phyloP scores from a whole-genome alignment of 2,113 vertebrate species.

The Polypterus senegalus region DNA sequence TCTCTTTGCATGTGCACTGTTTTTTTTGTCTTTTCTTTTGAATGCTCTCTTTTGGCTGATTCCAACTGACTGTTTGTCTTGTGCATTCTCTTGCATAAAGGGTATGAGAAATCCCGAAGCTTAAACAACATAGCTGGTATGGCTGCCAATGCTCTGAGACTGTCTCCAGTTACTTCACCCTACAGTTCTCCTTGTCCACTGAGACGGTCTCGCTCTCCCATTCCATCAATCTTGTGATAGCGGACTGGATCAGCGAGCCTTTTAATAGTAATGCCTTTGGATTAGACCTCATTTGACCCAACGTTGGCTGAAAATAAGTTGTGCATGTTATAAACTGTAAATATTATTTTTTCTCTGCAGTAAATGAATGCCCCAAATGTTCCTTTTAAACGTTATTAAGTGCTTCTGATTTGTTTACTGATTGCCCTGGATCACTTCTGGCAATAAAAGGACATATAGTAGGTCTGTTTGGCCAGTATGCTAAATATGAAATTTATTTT shows the following conservation, averaged over 20 bases:
- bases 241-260: conserved; percentile 41
- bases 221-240: conserved; percentile 84
- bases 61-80: conserved; percentile 61
- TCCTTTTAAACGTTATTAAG: conserved; percentile 37
- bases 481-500: conserved; percentile 47
- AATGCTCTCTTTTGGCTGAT: conserved; percentile 51
- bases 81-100: conserved; percentile 78
- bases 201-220: conserved; percentile 80
- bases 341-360: conserved; percentile 22
- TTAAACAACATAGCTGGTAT: conserved; percentile 92
- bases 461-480: conserved; percentile 55
- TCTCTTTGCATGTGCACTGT: conserved; percentile 45
- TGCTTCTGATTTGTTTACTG: conserved; percentile 33
- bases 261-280: conserved; percentile 16
- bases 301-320: conserved; percentile 33
- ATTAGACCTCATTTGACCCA: no score
- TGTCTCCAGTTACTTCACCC: conserved; percentile 86
- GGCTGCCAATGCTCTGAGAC: conserved; percentile 76
- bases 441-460: conserved; percentile 65
- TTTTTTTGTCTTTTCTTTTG: conserved; percentile 49
- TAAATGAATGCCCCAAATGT: no score
- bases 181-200: conserved; percentile 87
- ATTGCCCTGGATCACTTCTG: conserved; percentile 37
- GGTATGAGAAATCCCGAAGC: conserved; percentile 88
- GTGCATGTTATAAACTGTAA: conserved; percentile 45